Evolutionary conservation across 2,113 vertebrate genomes (phyloP), one percentile per base, ranked within the genome.

Genomic region (Taxidea taxus): DNA sequence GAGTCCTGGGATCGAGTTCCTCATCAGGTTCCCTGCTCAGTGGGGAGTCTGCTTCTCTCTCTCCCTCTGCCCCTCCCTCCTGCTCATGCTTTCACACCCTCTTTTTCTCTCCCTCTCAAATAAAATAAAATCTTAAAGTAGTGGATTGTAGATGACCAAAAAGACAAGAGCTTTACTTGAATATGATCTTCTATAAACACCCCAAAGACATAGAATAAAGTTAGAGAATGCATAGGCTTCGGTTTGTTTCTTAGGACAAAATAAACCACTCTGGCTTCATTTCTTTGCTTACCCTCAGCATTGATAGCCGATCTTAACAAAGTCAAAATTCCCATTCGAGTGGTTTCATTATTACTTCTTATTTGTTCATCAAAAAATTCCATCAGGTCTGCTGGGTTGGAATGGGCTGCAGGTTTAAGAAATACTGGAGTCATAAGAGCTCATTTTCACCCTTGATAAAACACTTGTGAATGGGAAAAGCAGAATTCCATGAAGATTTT

Each of bases 341-440:
- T 60, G 42, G 16, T 66, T 84, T 97, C 97, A 47, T 87, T 91
- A 58, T 42, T 75, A 49, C 29, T 96, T 96, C 94, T 96, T 42
- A 98, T 88, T 72, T 98, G 96, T 64, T 97, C 97, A 62, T 98
- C 97, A 95, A 97, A 97, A 96, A 98, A 98, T 80, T 97, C 98
- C 64, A 97, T 34, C 77, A 98, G 90, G 47, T 98, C 97, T 87
- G 84, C 87, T 75, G 98, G 81, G 77, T 64, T 95, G 72, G 96
- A 86, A 37, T 97, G 97, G 77, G 96, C 97, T 98, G 96, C 2
- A 85, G 90, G 64, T 89, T 91, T 78, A 95, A 97, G 64, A 96
- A 93, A 97, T 54, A 89, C 6, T 74, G 51, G 34, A 4, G 10
- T 94, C 37, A 20, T 75, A 75, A 91, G 74, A 68, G 77, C 3